Evolutionary conservation across 2,113 vertebrate species (phyloP), one percentile per base, ranked within the genome.

Genomic region (Cervus canadensis): DNA sequence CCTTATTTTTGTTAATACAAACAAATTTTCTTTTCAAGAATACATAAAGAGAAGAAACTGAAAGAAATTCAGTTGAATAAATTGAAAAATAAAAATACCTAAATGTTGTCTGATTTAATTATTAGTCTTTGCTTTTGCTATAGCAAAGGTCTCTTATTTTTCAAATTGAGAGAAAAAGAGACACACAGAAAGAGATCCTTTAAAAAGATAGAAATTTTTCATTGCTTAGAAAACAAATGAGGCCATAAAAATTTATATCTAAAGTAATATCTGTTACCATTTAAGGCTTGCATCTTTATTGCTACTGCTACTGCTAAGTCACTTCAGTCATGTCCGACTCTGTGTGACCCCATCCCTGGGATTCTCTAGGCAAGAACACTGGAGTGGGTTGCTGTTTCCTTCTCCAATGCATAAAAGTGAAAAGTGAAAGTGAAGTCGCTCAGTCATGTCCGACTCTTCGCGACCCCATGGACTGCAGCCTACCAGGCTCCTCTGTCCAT

Each of bases 161-260:
- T 89, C 45, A 87, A 64, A 67, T 48, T 78, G 36, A 83, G 50
- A 76, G 23, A 94, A 5, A 64, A 3, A 21, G 60, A 89, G 9
- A 28, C 15, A 56, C 3, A 89, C 12, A 64, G 60, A 89, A 9
- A 64, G 25, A 56, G 13, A 64, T 40, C 50, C 5, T 87, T 96
- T 90, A 54, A 93, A 89, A 86, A 86, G 48, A 74, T 2, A 85
- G 14, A 40, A 71, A 59, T 7, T 89, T 91, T 93, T 52, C 40
- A 71, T 43, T 82, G 43, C 16, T 94, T 82, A 96, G 36, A 88
- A 96, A 93, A n/a, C 89, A 85, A 92, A 95, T 45, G 15, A 82
- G 36, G 36, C 10, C 9, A 81, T 88, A 57, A 60, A 94, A 84
- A 86, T 83, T 83, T 94, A 30, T 64, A 43, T 86, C 15, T 95